These are phyloP conservation scores for Chymomyza amoena DNA, from an alignment of 2,888 invertebrate genomes.

Conservation along the genomic window DNA sequence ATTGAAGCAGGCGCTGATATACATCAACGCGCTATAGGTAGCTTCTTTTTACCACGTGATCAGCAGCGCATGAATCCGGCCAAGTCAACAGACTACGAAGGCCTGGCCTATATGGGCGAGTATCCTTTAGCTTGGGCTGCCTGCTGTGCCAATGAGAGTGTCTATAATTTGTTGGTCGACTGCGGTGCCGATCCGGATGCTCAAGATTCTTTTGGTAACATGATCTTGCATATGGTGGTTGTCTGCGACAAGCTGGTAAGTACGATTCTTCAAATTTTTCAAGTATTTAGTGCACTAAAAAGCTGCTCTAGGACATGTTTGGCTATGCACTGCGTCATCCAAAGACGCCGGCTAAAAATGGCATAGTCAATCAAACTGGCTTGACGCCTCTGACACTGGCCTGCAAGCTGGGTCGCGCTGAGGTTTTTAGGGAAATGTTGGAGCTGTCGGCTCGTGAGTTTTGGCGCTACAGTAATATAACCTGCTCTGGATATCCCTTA, in stretches of 20 bases:
- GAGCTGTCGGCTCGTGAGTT: constrained; percentile 96
- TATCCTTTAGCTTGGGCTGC: constrained; percentile 98
- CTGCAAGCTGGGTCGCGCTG: constrained; percentile 96
- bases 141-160: constrained; percentile 97
- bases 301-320: constrained; percentile 92
- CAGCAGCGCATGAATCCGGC: constrained; percentile 90
- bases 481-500: constrained; percentile 97
- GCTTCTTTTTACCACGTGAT: constrained; percentile 97
- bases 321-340: constrained; percentile 98
- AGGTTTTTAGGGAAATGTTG: constrained; percentile 98
- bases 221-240: constrained; percentile 99
- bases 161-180: constrained; percentile 96
- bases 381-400: constrained; percentile 97
- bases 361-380: constrained; percentile 92
- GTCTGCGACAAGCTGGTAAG: constrained; percentile 96
- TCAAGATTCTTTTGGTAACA: constrained; percentile 98
- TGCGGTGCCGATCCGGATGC: constrained; percentile 96
- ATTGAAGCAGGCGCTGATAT: constrained; percentile 96
- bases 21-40: constrained; percentile 94
- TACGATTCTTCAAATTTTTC: neutral
- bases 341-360: constrained; percentile 93
- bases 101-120: constrained; percentile 97
- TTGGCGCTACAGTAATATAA: constrained; percentile 99
- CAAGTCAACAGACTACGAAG: constrained; percentile 95
- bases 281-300: neutral